phyloP scores from a whole-genome alignment of 2,113 vertebrate genomes.

The Myrmecobius fasciatus region DNA sequence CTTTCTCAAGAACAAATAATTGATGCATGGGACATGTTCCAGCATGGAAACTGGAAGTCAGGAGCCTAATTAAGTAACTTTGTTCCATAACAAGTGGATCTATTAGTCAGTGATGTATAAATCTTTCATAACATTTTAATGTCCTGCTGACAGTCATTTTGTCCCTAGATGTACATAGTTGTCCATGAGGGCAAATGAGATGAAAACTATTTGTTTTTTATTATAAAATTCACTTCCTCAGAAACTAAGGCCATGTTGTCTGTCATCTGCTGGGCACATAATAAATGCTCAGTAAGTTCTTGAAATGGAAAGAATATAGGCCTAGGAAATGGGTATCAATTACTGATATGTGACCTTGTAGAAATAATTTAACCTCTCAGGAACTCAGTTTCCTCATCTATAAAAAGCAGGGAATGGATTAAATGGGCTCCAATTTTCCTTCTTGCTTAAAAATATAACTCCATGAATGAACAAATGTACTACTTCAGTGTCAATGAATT shows the following conservation, averaged over 20 bases:
- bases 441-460: background rate
- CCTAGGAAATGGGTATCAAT: background rate
- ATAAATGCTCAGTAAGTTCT: too few species aligned
- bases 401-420: background rate
- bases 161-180: constrained; percentile 55
- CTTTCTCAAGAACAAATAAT: constrained; percentile 79
- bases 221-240: background rate
- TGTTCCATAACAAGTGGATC: constrained; percentile 73
- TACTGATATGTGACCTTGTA: background rate
- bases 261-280: background rate
- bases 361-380: background rate
- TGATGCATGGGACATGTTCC: constrained; percentile 78
- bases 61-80: constrained; percentile 82
- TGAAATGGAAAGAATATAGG: background rate
- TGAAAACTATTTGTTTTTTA: constrained; percentile 29
- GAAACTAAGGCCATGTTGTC: background rate
- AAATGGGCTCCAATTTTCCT: background rate
- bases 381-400: background rate
- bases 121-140: constrained; percentile 82
- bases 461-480: background rate
- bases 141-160: constrained; percentile 75
- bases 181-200: constrained; percentile 27
- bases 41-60: constrained; percentile 75
- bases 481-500: background rate
- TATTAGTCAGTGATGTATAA: constrained; percentile 74